A percentile compares a stretch with the other conserved stretches of the same genome.
phyloP scores from a whole-genome alignment of 1,140 invertebrate species.

The Limonius californicus region DNA sequence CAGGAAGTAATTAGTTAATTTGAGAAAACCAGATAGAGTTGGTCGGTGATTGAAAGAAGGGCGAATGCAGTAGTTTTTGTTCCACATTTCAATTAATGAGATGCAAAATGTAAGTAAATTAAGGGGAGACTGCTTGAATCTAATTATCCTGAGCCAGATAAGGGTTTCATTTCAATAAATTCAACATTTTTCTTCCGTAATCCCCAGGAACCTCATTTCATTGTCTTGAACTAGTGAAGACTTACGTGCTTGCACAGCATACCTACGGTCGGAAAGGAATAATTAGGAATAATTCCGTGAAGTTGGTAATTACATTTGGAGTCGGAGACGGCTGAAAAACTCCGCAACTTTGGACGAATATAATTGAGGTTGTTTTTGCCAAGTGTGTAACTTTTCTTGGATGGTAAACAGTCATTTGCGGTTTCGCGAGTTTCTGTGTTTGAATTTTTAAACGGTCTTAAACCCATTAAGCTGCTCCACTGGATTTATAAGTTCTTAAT shows the following conservation, averaged over 20 bases:
- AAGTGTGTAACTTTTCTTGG: no score
- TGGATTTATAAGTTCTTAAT: no score
- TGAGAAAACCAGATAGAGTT: no score
- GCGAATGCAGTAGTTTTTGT: conserved; percentile 6
- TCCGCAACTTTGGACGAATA: no score
- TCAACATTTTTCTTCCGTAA: conserved; percentile 24
- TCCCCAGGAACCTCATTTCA: conserved; percentile 19
- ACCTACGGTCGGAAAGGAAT: conserved; percentile 10
- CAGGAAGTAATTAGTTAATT: no score
- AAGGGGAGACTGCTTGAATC: conserved; percentile 21
- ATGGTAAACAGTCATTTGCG: no score
- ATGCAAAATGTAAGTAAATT: conserved; percentile 24
- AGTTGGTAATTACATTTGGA: conserved; percentile 13
- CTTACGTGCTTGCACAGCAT: conserved; percentile 19
- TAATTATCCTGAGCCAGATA: conserved; percentile 23
- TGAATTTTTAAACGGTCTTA: no score
- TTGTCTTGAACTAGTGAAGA: conserved; percentile 24
- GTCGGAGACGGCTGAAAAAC: neutral
- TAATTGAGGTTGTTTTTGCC: no score
- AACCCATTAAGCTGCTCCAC: no score
- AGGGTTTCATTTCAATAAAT: conserved; percentile 14
- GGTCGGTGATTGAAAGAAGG: no score
- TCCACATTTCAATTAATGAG: conserved; percentile 20
- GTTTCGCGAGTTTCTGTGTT: no score
- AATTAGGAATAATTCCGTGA: conserved; percentile 18